phyloP scores from a whole-genome alignment of 1,140 invertebrate genomes.

The Uloborus diversus region DNA sequence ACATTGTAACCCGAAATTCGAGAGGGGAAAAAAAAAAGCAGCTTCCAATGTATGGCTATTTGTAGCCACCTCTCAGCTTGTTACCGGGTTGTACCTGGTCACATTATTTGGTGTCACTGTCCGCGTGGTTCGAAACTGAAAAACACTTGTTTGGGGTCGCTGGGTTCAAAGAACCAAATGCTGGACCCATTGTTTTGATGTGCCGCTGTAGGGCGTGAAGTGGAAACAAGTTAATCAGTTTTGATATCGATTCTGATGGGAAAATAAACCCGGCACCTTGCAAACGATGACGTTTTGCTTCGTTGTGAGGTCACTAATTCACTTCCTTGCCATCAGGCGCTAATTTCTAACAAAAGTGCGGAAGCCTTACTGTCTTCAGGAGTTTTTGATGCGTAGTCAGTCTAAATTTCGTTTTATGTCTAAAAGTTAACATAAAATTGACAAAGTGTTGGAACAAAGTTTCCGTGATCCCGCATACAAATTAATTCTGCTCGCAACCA shows the following conservation, averaged over 20 bases:
- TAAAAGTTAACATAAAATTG: neutral
- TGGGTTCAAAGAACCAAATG: conserved; percentile 36
- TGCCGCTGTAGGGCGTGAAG: neutral
- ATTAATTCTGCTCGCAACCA: too few species aligned
- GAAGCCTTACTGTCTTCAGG: neutral
- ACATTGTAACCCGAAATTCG: too few species aligned
- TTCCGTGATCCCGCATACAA: neutral
- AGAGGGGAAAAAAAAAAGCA: too few species aligned
- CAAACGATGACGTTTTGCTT: conserved; percentile 11
- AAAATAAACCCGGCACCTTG: conserved; percentile 1
- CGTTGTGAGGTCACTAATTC: conserved; percentile 23
- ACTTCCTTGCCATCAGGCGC: neutral
- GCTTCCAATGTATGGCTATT: too few species aligned
- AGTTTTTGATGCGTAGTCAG: neutral
- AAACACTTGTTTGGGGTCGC: conserved; percentile 12
- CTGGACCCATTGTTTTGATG: conserved; percentile 27
- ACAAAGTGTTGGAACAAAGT: neutral
- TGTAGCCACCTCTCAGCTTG: too few species aligned
- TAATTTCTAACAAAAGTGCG: neutral
- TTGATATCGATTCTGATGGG: neutral
- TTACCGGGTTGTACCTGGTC: too few species aligned
- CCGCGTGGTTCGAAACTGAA: conserved; percentile 18
- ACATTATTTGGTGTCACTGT: conserved; percentile 21
- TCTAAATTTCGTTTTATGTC: neutral
- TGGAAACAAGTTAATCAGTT: neutral